Evolutionary conservation across 2,113 vertebrate species (phyloP).

Genomic region (Seriola aureovittata): DNA sequence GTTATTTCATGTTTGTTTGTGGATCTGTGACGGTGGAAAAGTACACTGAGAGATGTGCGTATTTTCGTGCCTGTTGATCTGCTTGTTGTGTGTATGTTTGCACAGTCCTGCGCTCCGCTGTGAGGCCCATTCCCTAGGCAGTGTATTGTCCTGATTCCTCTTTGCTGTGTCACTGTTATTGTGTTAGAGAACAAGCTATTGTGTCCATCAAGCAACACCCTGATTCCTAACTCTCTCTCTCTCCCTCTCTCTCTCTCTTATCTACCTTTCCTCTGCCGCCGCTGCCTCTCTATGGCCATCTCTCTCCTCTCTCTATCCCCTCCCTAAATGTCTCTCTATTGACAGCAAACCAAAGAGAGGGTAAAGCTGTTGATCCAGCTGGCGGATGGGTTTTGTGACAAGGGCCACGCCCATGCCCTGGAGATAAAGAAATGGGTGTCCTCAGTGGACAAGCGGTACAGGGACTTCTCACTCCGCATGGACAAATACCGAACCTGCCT

Average conservation of each 20-base stretch:
- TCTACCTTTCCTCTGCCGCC: slow-evolving; percentile 65
- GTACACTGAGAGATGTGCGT: neutral
- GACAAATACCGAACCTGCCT: slow-evolving; percentile 97
- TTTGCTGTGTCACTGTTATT: slow-evolving; percentile 77
- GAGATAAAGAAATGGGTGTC: slow-evolving; percentile 99
- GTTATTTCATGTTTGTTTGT: neutral
- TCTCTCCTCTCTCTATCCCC: slow-evolving; percentile 51
- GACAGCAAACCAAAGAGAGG: slow-evolving; percentile 99
- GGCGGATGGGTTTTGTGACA: slow-evolving; percentile 99
- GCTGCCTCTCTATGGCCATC: slow-evolving; percentile 38
- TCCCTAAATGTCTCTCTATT: slow-evolving; percentile 68
- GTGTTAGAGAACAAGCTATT: slow-evolving; percentile 73
- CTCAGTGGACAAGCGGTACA: slow-evolving; percentile 98
- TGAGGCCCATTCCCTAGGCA: slow-evolving; percentile 74
- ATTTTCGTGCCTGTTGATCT: slow-evolving; percentile 9
- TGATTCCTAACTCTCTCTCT: slow-evolving; percentile 52
- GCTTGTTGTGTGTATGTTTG: slow-evolving; percentile 45
- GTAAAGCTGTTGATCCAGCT: slow-evolving; percentile 99
- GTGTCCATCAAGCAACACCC: slow-evolving; percentile 68
- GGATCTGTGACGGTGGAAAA: neutral
- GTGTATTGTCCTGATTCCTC: slow-evolving; percentile 70
- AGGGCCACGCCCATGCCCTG: slow-evolving; percentile 97
- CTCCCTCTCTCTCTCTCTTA: slow-evolving; percentile 17
- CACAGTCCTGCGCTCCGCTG: slow-evolving; percentile 35
- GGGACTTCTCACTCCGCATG: slow-evolving; percentile 99